phyloP scores from a whole-genome alignment of 2,113 vertebrate species.

The Lota lota region DNA sequence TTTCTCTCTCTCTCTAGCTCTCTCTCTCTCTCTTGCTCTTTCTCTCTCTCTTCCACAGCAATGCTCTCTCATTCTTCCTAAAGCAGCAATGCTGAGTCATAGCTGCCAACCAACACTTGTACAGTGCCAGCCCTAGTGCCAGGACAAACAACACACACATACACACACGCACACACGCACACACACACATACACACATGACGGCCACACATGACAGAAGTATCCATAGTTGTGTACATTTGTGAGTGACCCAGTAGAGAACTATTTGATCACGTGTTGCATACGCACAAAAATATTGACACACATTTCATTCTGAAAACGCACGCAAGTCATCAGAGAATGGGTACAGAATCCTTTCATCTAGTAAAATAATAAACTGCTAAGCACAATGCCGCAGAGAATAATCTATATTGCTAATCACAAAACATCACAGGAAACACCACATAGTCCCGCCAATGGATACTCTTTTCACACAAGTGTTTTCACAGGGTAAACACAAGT shows the following conservation, averaged over 20 bases:
- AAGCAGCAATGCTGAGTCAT: slow-evolving; percentile 73
- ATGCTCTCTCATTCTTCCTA: slow-evolving; percentile 42
- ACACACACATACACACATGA: slow-evolving; percentile 10
- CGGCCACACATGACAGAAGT: not conserved
- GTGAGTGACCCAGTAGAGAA: slow-evolving; percentile 11
- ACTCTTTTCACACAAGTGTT: not conserved
- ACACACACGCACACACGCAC: slow-evolving; percentile 25
- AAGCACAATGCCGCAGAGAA: slow-evolving; percentile 8
- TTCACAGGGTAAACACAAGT: too few relatives aligned
- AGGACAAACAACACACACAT: slow-evolving; percentile 66
- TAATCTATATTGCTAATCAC: not conserved
- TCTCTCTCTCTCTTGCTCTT: slow-evolving; percentile 12
- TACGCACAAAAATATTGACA: not conserved
- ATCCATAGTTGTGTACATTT: slow-evolving; percentile 17
- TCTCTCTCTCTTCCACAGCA: slow-evolving; percentile 15
- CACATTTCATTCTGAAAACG: not conserved
- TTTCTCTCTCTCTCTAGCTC: too few relatives aligned
- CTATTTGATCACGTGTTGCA: not conserved
- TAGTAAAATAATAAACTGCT: not conserved
- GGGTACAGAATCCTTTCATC: not conserved
- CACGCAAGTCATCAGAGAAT: not conserved
- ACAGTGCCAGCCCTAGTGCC: slow-evolving; percentile 60
- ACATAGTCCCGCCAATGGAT: slow-evolving; percentile 4
- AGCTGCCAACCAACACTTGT: slow-evolving; percentile 69
- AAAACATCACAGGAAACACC: not conserved